A percentile compares a stretch with the other conserved stretches of the same genome.
These are phyloP conservation scores for Prionchulus punctatus DNA, from an alignment of 2,888 invertebrate genomes.

Conservation along the genomic window DNA sequence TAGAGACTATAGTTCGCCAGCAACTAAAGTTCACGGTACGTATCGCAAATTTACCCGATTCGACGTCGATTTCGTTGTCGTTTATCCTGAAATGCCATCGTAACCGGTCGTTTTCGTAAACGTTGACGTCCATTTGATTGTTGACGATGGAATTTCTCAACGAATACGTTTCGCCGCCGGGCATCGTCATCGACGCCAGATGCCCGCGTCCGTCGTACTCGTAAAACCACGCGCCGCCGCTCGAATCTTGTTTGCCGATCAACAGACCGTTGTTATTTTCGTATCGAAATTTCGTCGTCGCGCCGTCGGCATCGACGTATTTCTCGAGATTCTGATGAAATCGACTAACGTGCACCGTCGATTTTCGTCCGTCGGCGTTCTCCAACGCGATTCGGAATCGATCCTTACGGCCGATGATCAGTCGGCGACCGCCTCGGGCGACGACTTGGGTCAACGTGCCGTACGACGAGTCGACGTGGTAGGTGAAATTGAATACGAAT, in stretches of 20 bases:
- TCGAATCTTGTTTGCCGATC: conserved; percentile 43
- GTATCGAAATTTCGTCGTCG: conserved; percentile 11
- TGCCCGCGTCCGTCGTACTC: conserved; percentile 76
- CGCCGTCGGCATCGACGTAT: conserved; percentile 5
- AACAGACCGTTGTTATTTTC: conserved; percentile 34
- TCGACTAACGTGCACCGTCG: conserved; percentile 25
- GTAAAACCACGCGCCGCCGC: conserved; percentile 73
- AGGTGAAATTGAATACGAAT: conserved; percentile 80
- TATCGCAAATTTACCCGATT: neutral
- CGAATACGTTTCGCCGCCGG: neutral
- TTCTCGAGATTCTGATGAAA: conserved; percentile 25
- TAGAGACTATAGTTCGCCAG: conserved; percentile 70
- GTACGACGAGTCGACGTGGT: conserved; percentile 87
- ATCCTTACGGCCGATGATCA: conserved; percentile 33
- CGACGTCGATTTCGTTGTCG: neutral
- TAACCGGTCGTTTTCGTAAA: neutral
- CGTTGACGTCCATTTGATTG: neutral
- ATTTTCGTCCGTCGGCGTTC: conserved; percentile 31
- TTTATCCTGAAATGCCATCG: neutral
- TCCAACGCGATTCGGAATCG: conserved; percentile 19
- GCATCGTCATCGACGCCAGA: conserved; percentile 56
- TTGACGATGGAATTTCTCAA: neutral
- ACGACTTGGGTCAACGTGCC: conserved; percentile 83
- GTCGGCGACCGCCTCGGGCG: conserved; percentile 70
- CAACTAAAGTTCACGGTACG: neutral